Evolutionary conservation across 2,888 invertebrate genomes (phyloP), one percentile per base, ranked within the genome.

Genomic region (Drosophila fungiperda): DNA sequence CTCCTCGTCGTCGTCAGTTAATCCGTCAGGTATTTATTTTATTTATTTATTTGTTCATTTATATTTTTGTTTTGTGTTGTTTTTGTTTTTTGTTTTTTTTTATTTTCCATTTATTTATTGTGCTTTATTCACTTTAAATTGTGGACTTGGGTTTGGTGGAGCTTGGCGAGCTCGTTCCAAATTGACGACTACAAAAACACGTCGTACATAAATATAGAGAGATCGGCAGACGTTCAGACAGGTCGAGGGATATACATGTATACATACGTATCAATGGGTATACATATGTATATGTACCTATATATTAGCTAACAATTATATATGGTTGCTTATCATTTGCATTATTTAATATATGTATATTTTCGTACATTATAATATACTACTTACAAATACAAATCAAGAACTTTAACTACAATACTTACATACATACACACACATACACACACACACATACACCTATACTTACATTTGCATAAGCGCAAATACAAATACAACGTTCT

Each of bases 1-100:
- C 26, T 75, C 91, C 7, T 87, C 90, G 70, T 74, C 91, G 33
- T 86, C 91, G 73, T 85, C 92, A 72, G 91, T 91, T 81, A 89
- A 92, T 90, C 92, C 92, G 87, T 91, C 92, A 92, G 92, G 92
- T 92, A 92, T 92, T 91, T 92, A 91, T 80, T 87, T 78, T 73
- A 60, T 58, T 72, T 69, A 65, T 68, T 73, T 60, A 50, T 48
- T 69, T 71, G 70, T 61, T 71, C 61, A 11, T 69, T 73, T 26
- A 26, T 26, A 5, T 29, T 67, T 72, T 23, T 42, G 55, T 62
- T 69, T 57, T 53, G 20, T 42, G 55, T 62, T 69, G 54, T 53
- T 60, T 63, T 48, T 58, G 55, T 42, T 42, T 65, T 42, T 29
- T 59, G 6, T 49, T 33, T 36, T 65, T 57, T 76, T 60, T 50